phyloP scores from a whole-genome alignment of 2,888 invertebrate species.

The Chrysolina americana region DNA sequence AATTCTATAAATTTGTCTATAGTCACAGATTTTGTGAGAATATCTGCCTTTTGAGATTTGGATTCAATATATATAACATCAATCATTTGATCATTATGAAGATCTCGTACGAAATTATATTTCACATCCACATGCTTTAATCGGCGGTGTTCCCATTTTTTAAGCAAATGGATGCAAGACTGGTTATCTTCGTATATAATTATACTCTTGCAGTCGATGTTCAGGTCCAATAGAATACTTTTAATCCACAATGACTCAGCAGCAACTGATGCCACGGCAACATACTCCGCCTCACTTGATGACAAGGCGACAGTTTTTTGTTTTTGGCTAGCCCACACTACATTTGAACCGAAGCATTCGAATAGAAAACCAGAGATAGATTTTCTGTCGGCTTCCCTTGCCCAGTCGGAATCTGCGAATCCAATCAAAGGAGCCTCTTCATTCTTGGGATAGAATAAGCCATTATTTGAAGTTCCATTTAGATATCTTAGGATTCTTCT shows the following conservation, averaged over 20 bases:
- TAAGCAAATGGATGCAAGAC: constrained; percentile 34
- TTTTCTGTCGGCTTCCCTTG: background rate
- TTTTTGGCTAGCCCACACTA: background rate
- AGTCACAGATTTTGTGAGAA: background rate
- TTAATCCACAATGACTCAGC: constrained; percentile 6
- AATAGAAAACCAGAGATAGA: too few relatives aligned
- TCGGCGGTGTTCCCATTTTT: constrained; percentile 37
- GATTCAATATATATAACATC: background rate
- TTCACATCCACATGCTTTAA: constrained; percentile 37
- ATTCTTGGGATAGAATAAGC: constrained; percentile 2
- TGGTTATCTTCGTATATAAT: constrained; percentile 6
- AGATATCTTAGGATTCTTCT: background rate
- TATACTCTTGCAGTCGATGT: background rate
- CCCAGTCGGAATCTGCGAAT: background rate
- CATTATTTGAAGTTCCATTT: constrained; percentile 5
- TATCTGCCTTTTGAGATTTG: constrained; percentile 1
- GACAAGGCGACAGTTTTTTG: constrained; percentile 18
- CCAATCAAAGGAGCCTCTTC: background rate
- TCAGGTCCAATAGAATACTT: constrained; percentile 1
- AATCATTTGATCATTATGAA: constrained; percentile 2
- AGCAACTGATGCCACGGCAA: constrained; percentile 1
- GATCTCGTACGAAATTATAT: constrained; percentile 39
- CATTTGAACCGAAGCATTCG: background rate
- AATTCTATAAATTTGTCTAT: background rate
- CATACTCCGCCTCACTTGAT: constrained; percentile 18